Percentiles rank a stretch among this genome's conserved stretches.
These are phyloP conservation scores for Nansenia antarctica DNA, from an alignment of 2,113 vertebrate genomes.

Conservation along the genomic window DNA sequence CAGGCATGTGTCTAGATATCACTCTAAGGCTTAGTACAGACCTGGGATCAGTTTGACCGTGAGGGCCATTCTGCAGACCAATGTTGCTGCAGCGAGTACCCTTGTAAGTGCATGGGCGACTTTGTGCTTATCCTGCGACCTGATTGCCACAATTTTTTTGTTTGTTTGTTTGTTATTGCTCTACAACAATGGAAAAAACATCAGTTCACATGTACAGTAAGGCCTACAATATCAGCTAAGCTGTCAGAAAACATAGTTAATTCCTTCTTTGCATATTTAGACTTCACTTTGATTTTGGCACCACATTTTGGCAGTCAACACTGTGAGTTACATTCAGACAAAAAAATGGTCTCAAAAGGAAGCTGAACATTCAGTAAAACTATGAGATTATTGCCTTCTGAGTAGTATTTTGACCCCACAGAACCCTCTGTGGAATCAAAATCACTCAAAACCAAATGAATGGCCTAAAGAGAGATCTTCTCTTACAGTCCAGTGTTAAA, in stretches of 20 bases:
- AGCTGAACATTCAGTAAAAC: constrained; percentile 34
- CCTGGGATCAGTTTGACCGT: not conserved
- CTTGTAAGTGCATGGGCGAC: constrained; percentile 72
- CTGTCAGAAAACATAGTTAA: constrained; percentile 33
- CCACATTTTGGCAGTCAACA: constrained; percentile 71
- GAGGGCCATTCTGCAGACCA: constrained; percentile 77
- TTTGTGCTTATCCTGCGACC: constrained; percentile 60
- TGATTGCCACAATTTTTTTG: constrained; percentile 61
- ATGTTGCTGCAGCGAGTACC: constrained; percentile 73
- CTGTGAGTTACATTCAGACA: constrained; percentile 54
- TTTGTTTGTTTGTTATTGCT: constrained; percentile 75
- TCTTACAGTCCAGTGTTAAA: constrained; percentile 17
- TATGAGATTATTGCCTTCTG: constrained; percentile 13
- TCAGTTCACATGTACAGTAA: not conserved
- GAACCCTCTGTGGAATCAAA: not conserved
- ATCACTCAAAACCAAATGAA: constrained; percentile 4
- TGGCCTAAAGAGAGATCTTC: constrained; percentile 2
- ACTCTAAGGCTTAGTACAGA: constrained; percentile 11
- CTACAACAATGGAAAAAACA: constrained; percentile 42
- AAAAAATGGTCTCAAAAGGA: constrained; percentile 30
- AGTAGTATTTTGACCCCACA: constrained; percentile 6
- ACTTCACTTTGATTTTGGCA: constrained; percentile 74
- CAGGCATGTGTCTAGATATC: constrained; percentile 9
- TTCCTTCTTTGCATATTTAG: constrained; percentile 61
- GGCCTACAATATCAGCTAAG: not conserved